Evolutionary conservation across 2,888 invertebrate genomes (phyloP).

Genomic region (Limnephilus marmoratus): DNA sequence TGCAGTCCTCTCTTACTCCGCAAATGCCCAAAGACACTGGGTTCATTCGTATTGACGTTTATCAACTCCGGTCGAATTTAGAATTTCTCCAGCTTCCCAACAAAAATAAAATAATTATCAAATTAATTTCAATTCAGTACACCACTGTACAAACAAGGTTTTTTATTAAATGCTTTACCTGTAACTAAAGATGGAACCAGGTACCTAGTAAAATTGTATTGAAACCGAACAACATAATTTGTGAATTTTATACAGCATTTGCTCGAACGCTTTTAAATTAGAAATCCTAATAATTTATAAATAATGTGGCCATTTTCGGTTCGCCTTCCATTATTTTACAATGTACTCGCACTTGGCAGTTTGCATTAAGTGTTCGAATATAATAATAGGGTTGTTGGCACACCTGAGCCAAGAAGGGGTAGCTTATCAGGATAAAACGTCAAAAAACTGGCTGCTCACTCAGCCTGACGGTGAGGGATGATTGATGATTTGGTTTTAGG

Average conservation of each 20-base stretch:
- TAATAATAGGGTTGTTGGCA: not conserved
- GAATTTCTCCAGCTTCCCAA: no score
- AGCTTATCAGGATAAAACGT: slow-evolving; percentile 20
- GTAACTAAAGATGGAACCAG: not conserved
- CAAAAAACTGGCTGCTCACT: slow-evolving; percentile 29
- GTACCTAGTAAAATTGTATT: not conserved
- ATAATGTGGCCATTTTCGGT: not conserved
- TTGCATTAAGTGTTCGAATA: not conserved
- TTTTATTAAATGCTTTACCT: not conserved
- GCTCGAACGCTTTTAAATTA: no score
- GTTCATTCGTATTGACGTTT: no score
- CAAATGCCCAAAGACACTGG: no score
- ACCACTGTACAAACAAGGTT: no score
- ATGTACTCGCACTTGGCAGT: not conserved
- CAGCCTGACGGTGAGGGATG: not conserved
- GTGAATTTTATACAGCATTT: not conserved
- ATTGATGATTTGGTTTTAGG: slow-evolving; percentile 18
- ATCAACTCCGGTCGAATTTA: no score
- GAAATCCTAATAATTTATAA: no score
- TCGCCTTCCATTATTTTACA: not conserved
- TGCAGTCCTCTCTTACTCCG: no score
- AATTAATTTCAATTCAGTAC: no score
- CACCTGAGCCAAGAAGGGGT: slow-evolving; percentile 2
- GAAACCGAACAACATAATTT: not conserved
- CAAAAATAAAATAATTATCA: no score